Evolutionary conservation across 2,888 invertebrate species (phyloP).

Genomic region (Oscheius sp.): DNA sequence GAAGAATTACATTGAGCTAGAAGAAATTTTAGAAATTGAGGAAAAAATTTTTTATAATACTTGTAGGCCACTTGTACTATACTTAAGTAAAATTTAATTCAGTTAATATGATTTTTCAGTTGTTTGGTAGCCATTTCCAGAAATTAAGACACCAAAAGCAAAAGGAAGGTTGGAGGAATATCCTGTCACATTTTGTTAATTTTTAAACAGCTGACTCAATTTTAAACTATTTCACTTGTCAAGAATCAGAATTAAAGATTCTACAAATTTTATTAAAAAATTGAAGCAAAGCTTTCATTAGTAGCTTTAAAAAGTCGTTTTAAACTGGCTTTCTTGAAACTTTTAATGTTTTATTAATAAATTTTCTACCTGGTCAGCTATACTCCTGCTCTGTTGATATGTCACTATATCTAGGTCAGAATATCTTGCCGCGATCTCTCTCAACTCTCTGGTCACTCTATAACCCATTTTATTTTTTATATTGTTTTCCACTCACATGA

Average conservation of each 20-base stretch:
- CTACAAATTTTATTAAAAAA: not conserved
- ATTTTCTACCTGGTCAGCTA: constrained; percentile 63
- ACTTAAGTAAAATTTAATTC: not conserved
- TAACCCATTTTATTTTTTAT: not conserved
- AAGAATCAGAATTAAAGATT: too few species aligned
- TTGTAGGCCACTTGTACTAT: not conserved
- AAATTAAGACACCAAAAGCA: too few species aligned
- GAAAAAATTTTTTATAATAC: not conserved
- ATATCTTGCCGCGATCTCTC: constrained; percentile 59
- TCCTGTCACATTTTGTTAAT: too few species aligned
- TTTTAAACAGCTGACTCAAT: too few species aligned
- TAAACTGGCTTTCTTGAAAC: too few species aligned
- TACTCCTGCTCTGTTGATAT: constrained; percentile 66
- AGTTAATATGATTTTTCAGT: too few species aligned
- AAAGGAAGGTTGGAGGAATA: too few species aligned
- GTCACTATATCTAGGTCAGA: constrained; percentile 64
- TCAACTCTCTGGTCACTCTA: constrained; percentile 42
- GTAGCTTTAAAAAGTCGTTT: not conserved
- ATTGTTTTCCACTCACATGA: constrained; percentile 30
- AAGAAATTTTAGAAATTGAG: not conserved
- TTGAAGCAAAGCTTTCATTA: not conserved
- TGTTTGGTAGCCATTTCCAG: too few species aligned
- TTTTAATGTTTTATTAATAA: too few species aligned
- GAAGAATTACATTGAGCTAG: constrained; percentile 66
- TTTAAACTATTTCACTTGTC: too few species aligned